phyloP scores from a whole-genome alignment of 1,140 invertebrate genomes.

The Lasioglossum baleicum region DNA sequence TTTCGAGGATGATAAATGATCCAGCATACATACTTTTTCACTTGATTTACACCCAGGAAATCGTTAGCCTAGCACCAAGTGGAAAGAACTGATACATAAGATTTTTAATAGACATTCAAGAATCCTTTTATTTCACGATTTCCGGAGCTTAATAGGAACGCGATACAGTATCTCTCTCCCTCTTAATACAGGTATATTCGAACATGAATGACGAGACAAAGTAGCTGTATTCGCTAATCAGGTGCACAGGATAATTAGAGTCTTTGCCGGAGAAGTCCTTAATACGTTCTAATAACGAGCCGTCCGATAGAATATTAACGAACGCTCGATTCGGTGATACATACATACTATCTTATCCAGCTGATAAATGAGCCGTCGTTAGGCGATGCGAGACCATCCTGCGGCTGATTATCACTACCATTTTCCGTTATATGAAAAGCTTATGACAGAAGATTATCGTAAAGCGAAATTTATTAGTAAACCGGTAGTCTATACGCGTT shows the following conservation, averaged over 20 bases:
- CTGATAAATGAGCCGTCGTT: slow-evolving; percentile 11
- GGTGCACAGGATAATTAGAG: slow-evolving; percentile 1
- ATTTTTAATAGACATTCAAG: no score
- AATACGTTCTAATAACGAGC: slow-evolving; percentile 1
- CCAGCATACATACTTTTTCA: no score
- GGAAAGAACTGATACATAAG: not conserved
- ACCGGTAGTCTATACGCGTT: not conserved
- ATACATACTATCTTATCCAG: slow-evolving; percentile 23
- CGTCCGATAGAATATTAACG: slow-evolving; percentile 21
- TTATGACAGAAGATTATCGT: not conserved
- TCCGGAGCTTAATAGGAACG: not conserved
- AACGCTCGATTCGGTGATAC: slow-evolving; percentile 4
- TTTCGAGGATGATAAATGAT: not conserved
- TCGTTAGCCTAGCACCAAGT: not conserved
- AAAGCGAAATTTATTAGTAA: not conserved
- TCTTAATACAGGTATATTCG: no score
- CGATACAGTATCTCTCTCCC: not conserved
- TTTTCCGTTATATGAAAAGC: not conserved
- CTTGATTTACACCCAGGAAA: not conserved
- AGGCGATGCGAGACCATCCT: not conserved
- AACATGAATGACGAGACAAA: not conserved
- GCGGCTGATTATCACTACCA: not conserved
- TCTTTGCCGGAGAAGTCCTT: not conserved
- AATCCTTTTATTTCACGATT: no score
- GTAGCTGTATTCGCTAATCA: not conserved